phyloP scores from a whole-genome alignment of 2,113 vertebrate species.

The Nymphicus hollandicus region DNA sequence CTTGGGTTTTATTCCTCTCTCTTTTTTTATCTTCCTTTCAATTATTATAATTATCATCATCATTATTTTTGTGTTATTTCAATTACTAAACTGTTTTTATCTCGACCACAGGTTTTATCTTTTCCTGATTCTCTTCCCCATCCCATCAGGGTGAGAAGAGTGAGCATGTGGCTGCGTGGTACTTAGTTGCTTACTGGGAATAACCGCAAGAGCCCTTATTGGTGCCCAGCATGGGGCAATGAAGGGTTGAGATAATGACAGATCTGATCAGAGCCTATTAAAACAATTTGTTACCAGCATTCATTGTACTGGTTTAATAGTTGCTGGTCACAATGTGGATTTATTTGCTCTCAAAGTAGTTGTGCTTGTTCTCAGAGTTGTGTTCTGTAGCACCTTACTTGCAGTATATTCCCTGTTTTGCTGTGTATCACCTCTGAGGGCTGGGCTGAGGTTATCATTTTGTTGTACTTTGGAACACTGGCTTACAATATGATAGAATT shows the following conservation, averaged over 20 bases:
- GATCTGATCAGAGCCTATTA: background rate
- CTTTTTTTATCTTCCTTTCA: background rate
- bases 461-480: background rate
- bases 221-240: background rate
- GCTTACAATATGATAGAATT: background rate
- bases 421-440: background rate
- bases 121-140: background rate
- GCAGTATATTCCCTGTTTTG: background rate
- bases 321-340: background rate
- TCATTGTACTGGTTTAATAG: background rate
- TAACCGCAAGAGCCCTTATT: background rate
- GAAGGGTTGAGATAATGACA: background rate
- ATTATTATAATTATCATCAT: background rate
- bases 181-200: background rate
- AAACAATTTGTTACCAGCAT: background rate
- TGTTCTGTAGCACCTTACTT: background rate
- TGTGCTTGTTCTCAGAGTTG: background rate
- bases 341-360: background rate
- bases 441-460: background rate
- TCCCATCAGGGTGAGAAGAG: background rate
- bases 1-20: background rate
- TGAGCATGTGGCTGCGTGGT: background rate
- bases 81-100: background rate
- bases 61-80: background rate
- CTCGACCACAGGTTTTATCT: background rate